phyloP scores from a whole-genome alignment of 2,888 invertebrate genomes.

The Zelleria hepariella region DNA sequence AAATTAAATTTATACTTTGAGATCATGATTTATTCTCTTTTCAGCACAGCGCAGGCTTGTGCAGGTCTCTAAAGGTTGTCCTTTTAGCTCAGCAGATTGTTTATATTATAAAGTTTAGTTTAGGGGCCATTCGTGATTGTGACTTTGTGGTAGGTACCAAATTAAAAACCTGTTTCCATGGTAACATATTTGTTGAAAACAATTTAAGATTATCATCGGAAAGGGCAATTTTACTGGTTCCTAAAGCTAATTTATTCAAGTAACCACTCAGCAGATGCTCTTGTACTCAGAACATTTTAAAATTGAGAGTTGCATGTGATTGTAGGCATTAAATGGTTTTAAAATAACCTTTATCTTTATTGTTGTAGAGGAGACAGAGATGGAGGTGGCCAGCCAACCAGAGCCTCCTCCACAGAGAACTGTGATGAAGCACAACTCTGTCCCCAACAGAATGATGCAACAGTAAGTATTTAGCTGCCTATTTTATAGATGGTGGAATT shows the following conservation, averaged over 20 bases:
- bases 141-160: no score
- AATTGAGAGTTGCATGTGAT: background rate
- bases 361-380: slow-evolving; percentile 66
- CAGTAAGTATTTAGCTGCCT: slow-evolving; percentile 77
- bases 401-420: slow-evolving; percentile 75
- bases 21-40: no score
- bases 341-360: background rate
- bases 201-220: no score
- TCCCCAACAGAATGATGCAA: slow-evolving; percentile 81
- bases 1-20: slow-evolving; percentile 9
- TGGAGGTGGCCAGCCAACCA: slow-evolving; percentile 74
- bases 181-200: background rate
- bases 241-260: background rate
- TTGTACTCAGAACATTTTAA: background rate
- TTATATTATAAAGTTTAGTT: no score
- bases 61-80: no score
- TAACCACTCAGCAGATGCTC: background rate
- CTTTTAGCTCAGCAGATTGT: no score
- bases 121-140: no score
- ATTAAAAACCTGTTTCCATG: background rate
- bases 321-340: no score
- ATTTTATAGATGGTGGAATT: no score
- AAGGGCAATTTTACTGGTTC: no score
- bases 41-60: no score
- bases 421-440: slow-evolving; percentile 82